Evolutionary conservation across 2,888 invertebrate species (phyloP), one percentile per base, ranked within the genome.

Genomic region (Hymenopus coronatus): DNA sequence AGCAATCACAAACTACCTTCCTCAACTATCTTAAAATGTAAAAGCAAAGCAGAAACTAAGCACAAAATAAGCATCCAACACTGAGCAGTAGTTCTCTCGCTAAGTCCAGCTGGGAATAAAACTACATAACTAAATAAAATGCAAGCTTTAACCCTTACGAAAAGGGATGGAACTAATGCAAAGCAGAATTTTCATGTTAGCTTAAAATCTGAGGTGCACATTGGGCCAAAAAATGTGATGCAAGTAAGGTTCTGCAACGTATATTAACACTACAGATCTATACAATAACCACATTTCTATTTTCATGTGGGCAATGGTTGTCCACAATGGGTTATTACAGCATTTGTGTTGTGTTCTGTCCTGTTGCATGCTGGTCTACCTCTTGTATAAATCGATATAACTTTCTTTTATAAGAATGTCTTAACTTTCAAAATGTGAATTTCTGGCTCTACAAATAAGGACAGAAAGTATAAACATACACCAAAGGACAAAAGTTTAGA

Each of bases 1-100:
- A 88, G 88, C 88, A 88, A 84, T 88, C 84, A 84, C 84, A 84
- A 30, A 84, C 84, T 84, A 84, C 30, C 28, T 40, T 82, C n/a
- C 70, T 70, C 28, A 82, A 87, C 40, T 70, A 33, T 30, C 33
- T 40, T 86, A 70, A 86, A 40, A 46, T 70, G 15, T 86, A 28
- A 25, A 81, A 82, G 82, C 82, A 82, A 87, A 87, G 87, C 87
- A 87, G 82, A n/a, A 87, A 82, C 70, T 82, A 87, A 87, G 87
- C 82, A 33, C 25, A 85, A 85, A 54, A 54, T n/a, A 81, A 87
- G 87, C 87, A 87, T 87, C 30, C 33, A 87, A 82, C 87, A 86
- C 54, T 81, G 27, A 85, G 27, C 85, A 86, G n/a, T 85, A 84
- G 81, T 70, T 70, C 25, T 70, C 20, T 70, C 25, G 20, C 25